Conservation (phyloP, 1,140 invertebrate genomes). For the Pseudomyrmex concolor region DNA sequence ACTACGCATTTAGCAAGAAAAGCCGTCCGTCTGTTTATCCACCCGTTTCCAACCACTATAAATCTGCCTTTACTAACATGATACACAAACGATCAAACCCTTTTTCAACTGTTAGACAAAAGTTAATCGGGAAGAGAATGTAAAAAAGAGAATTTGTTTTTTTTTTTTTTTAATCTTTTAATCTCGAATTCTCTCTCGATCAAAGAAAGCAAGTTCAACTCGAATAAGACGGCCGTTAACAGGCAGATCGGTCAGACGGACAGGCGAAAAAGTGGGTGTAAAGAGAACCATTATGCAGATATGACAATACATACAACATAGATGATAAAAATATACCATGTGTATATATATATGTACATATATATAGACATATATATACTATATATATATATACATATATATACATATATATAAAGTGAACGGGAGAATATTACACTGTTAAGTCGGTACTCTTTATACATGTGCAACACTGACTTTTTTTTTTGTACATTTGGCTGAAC, state of each 20-base stretch:
- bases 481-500: neutral
- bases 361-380: no score
- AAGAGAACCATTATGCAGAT: constrained; percentile 59
- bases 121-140: neutral
- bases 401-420: neutral
- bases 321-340: constrained; percentile 31
- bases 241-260: constrained; percentile 78
- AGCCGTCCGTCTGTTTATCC: constrained; percentile 74
- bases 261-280: constrained; percentile 64
- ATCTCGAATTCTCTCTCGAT: neutral
- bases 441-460: neutral
- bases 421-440: neutral
- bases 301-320: constrained; percentile 62
- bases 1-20: constrained; percentile 74
- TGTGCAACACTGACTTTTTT: neutral
- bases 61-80: constrained; percentile 18
- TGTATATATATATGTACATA: no score
- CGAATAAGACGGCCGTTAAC: constrained; percentile 62
- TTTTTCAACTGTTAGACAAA: constrained; percentile 11
- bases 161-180: no score
- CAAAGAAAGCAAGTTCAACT: constrained; percentile 11
- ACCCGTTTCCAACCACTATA: constrained; percentile 73
- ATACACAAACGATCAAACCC: neutral
- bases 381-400: no score
- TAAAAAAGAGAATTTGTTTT: constrained; percentile 1